These are phyloP conservation scores for Schlechtendalia chinensis DNA, from an alignment of 1,140 invertebrate species.

Conservation along the genomic window DNA sequence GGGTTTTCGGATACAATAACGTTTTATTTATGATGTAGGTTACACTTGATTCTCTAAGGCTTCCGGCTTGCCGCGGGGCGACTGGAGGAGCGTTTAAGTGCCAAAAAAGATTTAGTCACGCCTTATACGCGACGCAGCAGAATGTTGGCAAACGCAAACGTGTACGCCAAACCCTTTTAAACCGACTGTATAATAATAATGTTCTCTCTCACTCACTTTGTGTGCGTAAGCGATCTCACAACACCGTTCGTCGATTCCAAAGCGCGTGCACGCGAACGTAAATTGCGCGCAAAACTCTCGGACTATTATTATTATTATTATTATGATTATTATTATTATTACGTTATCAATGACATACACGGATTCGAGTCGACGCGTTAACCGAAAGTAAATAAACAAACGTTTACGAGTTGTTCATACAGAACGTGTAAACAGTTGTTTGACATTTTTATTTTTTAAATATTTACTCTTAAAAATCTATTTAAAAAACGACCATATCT, in stretches of 20 bases:
- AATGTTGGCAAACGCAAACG: slow-evolving; percentile 12
- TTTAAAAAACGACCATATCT: no score
- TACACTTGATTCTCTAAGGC: background rate
- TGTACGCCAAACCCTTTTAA: background rate
- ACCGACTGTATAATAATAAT: slow-evolving; percentile 17
- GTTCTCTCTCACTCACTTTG: no score
- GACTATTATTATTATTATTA: no score
- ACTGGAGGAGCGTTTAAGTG: slow-evolving; percentile 26
- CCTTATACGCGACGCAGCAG: background rate
- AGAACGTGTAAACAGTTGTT: no score
- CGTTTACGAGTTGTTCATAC: no score
- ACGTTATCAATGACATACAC: background rate
- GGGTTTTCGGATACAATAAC: background rate
- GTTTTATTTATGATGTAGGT: slow-evolving; percentile 1
- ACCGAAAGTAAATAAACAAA: no score
- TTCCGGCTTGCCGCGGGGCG: background rate
- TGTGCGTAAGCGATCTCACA: background rate
- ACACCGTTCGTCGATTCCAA: slow-evolving; percentile 9
- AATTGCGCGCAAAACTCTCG: no score
- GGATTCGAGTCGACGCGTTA: no score
- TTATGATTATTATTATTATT: background rate
- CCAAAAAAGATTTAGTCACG: slow-evolving; percentile 27
- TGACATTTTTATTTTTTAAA: no score
- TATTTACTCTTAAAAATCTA: no score
- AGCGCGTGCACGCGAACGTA: background rate